phyloP scores from a whole-genome alignment of 2,797 vertebrate genomes.

The Naso thynnoides region DNA sequence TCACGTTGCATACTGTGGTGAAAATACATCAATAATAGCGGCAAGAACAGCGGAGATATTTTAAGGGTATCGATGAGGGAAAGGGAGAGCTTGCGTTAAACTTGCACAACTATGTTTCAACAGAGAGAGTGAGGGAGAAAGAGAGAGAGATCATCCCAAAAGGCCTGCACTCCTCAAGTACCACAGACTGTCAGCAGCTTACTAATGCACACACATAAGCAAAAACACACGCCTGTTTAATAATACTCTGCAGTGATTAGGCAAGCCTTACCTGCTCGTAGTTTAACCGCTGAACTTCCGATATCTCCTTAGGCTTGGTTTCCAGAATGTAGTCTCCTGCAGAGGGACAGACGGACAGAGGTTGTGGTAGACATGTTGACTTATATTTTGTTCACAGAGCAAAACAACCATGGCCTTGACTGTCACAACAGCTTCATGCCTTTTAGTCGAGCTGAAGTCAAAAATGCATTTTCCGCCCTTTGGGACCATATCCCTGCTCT shows the following conservation, averaged over 20 bases:
- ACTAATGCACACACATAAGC: constrained; percentile 40
- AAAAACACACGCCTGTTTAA: constrained; percentile 38
- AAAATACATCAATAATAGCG: constrained; percentile 7
- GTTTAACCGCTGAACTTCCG: constrained; percentile 97
- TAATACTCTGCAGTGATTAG: constrained; percentile 7
- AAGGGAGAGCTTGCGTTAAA: constrained; percentile 29
- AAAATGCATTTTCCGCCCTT: too few species aligned
- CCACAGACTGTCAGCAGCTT: constrained; percentile 50
- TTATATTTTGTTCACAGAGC: not conserved
- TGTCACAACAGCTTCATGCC: constrained; percentile 27
- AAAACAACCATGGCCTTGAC: constrained; percentile 12
- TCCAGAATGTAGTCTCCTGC: constrained; percentile 99
- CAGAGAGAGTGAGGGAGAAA: not conserved
- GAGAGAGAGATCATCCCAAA: constrained; percentile 33
- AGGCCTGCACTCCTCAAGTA: constrained; percentile 21
- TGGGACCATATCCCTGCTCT: too few species aligned
- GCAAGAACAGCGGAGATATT: constrained; percentile 19
- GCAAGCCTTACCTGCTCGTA: constrained; percentile 93
- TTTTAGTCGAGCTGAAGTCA: too few species aligned
- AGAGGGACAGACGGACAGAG: constrained; percentile 59
- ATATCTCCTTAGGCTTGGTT: constrained; percentile 98
- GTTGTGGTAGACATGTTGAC: not conserved
- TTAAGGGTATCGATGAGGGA: constrained; percentile 31
- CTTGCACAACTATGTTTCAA: constrained; percentile 15
- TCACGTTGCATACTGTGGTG: not conserved